Conservation (phyloP, 1,140 invertebrate species). For the Vanessa tameamea region DNA sequence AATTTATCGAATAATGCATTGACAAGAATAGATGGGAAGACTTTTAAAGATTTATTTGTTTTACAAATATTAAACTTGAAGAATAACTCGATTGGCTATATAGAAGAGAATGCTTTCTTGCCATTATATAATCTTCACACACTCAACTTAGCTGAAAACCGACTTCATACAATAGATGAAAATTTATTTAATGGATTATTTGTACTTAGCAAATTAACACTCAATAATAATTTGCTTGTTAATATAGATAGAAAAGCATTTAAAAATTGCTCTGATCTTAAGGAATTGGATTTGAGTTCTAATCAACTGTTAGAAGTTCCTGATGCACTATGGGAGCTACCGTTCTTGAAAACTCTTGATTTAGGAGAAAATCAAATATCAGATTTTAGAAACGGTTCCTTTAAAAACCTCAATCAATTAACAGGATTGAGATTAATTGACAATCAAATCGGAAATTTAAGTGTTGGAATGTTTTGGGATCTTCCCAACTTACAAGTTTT, state of each 20-base stretch:
- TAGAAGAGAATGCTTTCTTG: conserved; percentile 92
- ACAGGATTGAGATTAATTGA: conserved; percentile 92
- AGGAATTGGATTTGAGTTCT: conserved; percentile 92
- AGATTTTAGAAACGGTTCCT: conserved; percentile 89
- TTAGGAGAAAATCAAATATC: conserved; percentile 93
- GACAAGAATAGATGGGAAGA: conserved; percentile 89
- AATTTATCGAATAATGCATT: conserved; percentile 92
- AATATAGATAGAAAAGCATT: conserved; percentile 91
- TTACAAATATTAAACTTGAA: conserved; percentile 93
- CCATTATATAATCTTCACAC: conserved; percentile 93
- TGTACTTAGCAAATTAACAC: conserved; percentile 90
- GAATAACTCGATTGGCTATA: conserved; percentile 92
- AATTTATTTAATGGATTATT: conserved; percentile 92
- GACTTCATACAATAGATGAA: conserved; percentile 89
- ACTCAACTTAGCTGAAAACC: conserved; percentile 91
- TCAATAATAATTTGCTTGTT: conserved; percentile 92
- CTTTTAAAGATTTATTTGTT: conserved; percentile 93
- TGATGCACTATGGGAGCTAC: conserved; percentile 89
- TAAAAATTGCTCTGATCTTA: conserved; percentile 93
- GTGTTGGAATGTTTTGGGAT: conserved; percentile 92
- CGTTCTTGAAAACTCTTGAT: conserved; percentile 92
- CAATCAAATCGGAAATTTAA: conserved; percentile 92
- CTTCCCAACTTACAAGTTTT: conserved; percentile 90
- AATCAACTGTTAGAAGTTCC: conserved; percentile 92
- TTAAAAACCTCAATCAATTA: conserved; percentile 90